Conservation (phyloP, 2,113 vertebrate genomes). For the Irena cyanogastra region DNA sequence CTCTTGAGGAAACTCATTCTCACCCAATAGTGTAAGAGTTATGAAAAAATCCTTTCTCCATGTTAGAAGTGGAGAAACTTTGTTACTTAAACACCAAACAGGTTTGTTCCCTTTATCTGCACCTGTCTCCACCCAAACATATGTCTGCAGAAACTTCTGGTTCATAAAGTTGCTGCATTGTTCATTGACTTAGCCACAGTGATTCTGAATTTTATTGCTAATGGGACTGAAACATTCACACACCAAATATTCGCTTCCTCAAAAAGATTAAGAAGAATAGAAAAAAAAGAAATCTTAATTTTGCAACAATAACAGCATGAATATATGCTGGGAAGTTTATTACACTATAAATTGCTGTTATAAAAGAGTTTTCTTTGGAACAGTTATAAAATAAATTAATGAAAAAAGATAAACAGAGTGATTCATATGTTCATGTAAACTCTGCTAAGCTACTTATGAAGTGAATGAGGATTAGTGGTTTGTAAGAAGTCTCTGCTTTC, state of each 20-base stretch:
- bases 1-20: neutral
- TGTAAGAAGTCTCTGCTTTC: neutral
- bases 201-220: neutral
- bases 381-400: conserved; percentile 28
- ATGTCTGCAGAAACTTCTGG: neutral
- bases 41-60: neutral
- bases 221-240: neutral
- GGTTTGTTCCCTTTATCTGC: neutral
- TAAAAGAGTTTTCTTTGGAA: conserved; percentile 4
- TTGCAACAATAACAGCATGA: neutral
- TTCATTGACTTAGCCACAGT: neutral
- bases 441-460: neutral
- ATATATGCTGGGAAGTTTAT: neutral
- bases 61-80: neutral
- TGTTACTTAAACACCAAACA: neutral
- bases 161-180: neutral
- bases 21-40: neutral
- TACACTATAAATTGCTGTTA: neutral
- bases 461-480: neutral
- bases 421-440: conserved; percentile 22
- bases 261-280: neutral
- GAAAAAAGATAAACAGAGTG: conserved; percentile 15
- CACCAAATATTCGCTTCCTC: neutral
- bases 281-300: neutral
- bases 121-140: neutral